These are phyloP conservation scores for Myotis myotis DNA, from an alignment of 2,797 vertebrate species.

Conservation along the genomic window DNA sequence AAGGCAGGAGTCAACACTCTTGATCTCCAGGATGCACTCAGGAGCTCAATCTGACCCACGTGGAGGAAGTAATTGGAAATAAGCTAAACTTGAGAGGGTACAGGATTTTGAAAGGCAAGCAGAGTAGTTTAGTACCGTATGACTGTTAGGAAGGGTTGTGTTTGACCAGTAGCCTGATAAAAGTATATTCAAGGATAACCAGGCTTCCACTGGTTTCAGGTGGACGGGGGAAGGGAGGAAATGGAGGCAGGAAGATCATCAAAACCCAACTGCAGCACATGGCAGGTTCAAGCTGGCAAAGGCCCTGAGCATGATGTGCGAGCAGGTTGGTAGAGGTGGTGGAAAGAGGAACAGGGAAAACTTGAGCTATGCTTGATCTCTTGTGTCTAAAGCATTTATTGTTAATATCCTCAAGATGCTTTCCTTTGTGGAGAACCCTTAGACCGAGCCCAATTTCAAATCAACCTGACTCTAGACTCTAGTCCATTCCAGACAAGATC, in stretches of 20 bases:
- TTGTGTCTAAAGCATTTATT: neutral
- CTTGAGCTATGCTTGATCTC: neutral
- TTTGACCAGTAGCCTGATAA: neutral
- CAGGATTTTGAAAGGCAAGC: neutral
- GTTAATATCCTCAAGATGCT: neutral
- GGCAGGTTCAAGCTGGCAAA: neutral
- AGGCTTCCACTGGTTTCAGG: neutral
- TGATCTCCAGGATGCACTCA: neutral
- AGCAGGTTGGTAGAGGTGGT: neutral
- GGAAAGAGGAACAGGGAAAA: neutral
- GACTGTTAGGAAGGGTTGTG: neutral
- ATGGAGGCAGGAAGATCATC: neutral
- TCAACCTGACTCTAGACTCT: neutral
- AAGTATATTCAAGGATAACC: neutral
- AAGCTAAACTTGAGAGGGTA: neutral
- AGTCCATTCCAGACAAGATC: neutral
- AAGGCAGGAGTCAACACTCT: neutral
- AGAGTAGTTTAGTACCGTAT: neutral
- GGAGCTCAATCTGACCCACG: neutral
- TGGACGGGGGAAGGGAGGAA: neutral
- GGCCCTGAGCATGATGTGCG: neutral
- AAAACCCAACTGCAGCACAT: neutral
- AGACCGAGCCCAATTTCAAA: neutral
- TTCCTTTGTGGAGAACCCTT: neutral
- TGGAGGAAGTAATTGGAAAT: neutral